Evolutionary conservation across 2,888 invertebrate genomes (phyloP).

Genomic region (Drosophila formosana): DNA sequence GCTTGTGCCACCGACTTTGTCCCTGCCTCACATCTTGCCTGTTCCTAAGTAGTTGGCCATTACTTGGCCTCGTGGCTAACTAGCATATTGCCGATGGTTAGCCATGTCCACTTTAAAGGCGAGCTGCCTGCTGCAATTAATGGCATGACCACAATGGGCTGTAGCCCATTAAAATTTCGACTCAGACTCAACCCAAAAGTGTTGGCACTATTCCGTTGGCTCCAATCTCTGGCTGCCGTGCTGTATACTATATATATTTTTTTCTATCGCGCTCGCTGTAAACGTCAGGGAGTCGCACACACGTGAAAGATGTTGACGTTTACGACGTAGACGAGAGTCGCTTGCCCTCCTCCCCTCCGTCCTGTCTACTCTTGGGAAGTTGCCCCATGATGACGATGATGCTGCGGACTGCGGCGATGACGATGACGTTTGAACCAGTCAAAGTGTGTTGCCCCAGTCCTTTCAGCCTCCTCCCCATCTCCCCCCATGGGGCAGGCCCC

Average conservation of each 20-base stretch:
- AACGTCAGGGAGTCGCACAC: conserved; percentile 22
- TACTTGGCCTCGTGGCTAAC: conserved; percentile 15
- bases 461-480: background rate
- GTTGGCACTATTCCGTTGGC: conserved; percentile 43
- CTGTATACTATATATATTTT: background rate
- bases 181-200: conserved; percentile 27
- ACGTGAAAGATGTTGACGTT: conserved; percentile 75
- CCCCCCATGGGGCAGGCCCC: too few relatives aligned
- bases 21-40: background rate
- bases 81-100: conserved; percentile 4
- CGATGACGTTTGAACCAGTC: conserved; percentile 63
- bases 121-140: conserved; percentile 52
- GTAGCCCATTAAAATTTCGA: conserved; percentile 69
- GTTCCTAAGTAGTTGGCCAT: conserved; percentile 5
- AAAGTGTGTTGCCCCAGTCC: conserved; percentile 49
- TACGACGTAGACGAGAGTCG: conserved; percentile 58
- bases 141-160: conserved; percentile 47
- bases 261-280: conserved; percentile 12
- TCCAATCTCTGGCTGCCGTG: conserved; percentile 12
- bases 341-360: background rate
- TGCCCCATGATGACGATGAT: conserved; percentile 42
- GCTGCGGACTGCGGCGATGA: conserved; percentile 56
- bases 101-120: conserved; percentile 27
- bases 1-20: background rate
- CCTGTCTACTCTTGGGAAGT: background rate